Base-by-base conservation (phyloP, 1,140 invertebrate genomes). In the Agrilus planipennis region DNA sequence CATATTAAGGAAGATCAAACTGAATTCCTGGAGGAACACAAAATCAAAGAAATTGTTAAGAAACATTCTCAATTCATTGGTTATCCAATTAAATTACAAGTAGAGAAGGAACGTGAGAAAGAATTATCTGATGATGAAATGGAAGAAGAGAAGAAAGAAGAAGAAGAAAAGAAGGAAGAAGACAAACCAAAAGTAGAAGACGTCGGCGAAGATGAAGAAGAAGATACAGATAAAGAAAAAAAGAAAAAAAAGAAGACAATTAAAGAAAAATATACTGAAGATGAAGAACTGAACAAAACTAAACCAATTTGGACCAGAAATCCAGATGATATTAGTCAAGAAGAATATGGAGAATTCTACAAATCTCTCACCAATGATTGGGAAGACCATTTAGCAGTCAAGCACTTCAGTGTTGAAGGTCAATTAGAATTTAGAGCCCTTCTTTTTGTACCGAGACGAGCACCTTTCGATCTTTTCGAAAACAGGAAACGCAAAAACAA, bases 41-140 rank as follows among this genome's bases (percentile, higher is more conserved):
- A 89, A 53, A 81, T 99, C 47, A 96, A 96, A 61, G 90, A 96
- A 55, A 83, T 98, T 19, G 89, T 99, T 1, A 97, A 96, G 75
- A 99, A 98, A 57, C 93, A 99, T 67, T 95, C 89, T 4, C 93
- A 98, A 67, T 99, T 98, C 65, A 99, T 99, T 68, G 92, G 91
- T 22, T 98, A 98, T 63, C 94, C 95, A 2, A 99, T 99, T 65
- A 94, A 94, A 60, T 68, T 98, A 38, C 54, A 89, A 2, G 88
- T 93, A 1, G 84, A 94, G 62, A 94, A 93, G 64, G 89, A 93
- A 63, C 78, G 90, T 31, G 88, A 96, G 52, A 95, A 97, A 76
- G 91, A 95, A 66, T 68, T 95, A 6, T 86, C 84, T 47, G 88
- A 91, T 31, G 86, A 90, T 54, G 86, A 89, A 56, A 82, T 73